Conservation (phyloP, 2,888 invertebrate genomes). For the Therioaphis trifolii region DNA sequence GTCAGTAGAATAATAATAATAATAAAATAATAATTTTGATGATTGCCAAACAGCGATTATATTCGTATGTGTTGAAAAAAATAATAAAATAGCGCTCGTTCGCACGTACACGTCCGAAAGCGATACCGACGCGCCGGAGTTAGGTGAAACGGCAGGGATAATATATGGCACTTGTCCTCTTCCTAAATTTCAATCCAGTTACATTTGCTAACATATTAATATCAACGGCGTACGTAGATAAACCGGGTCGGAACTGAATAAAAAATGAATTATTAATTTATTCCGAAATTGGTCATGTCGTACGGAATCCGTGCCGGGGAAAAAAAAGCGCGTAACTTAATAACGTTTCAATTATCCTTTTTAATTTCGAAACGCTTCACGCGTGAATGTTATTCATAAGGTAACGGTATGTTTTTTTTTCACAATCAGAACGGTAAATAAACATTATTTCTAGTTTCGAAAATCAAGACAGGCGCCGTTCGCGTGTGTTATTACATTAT, state of each 20-base stretch:
- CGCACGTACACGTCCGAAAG: too few relatives aligned
- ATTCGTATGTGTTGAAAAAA: background rate
- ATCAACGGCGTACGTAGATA: slow-evolving; percentile 9
- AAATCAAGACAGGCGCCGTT: background rate
- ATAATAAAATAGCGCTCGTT: too few relatives aligned
- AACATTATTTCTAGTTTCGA: background rate
- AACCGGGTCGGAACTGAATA: slow-evolving; percentile 38
- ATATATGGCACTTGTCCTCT: background rate
- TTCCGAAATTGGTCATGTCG: slow-evolving; percentile 11
- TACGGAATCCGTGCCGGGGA: background rate
- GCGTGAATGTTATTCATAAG: background rate
- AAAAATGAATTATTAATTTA: slow-evolving; percentile 44
- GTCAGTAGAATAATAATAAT: too few relatives aligned
- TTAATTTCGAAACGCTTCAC: slow-evolving; percentile 15
- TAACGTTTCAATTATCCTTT: slow-evolving; percentile 19
- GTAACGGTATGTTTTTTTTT: too few relatives aligned
- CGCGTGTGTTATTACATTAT: too few relatives aligned
- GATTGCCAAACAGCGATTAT: background rate
- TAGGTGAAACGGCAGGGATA: background rate
- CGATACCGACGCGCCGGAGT: background rate
- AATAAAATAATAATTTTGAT: background rate
- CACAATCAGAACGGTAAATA: too few relatives aligned
- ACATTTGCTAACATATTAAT: slow-evolving; percentile 14
- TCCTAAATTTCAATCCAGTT: slow-evolving; percentile 43
- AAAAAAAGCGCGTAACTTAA: background rate